These are phyloP conservation scores for Grallaria varia DNA, from an alignment of 2,113 vertebrate species.

Conservation along the genomic window DNA sequence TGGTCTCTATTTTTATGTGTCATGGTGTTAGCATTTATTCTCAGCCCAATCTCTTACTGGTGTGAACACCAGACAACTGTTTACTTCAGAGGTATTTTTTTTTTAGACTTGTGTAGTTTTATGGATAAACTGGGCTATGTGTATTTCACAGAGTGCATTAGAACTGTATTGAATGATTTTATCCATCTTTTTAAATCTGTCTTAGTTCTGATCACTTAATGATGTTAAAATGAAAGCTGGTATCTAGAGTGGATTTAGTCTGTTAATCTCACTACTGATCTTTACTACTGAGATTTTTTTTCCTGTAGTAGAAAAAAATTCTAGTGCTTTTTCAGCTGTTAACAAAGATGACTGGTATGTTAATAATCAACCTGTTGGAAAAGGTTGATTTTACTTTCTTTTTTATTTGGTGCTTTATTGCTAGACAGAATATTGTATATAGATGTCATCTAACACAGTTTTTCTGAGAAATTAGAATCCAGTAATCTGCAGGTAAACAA, in stretches of 20 bases:
- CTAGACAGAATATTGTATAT: background rate
- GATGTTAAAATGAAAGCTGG: constrained; percentile 36
- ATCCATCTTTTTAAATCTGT: background rate
- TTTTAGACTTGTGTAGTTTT: background rate
- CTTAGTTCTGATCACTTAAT: constrained; percentile 37
- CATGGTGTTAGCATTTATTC: background rate
- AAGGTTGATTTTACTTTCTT: background rate
- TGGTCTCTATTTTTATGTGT: background rate
- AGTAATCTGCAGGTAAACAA: background rate
- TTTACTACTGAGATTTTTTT: background rate
- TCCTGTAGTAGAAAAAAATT: background rate
- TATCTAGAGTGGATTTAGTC: constrained; percentile 21
- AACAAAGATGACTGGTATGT: background rate
- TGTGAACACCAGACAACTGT: background rate
- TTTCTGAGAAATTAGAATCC: background rate
- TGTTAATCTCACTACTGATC: constrained; percentile 6
- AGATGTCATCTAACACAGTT: background rate
- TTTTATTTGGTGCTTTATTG: background rate
- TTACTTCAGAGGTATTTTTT: background rate
- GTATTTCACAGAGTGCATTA: background rate
- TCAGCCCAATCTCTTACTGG: background rate
- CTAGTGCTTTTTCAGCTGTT: background rate
- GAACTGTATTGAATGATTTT: background rate
- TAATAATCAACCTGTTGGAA: background rate
- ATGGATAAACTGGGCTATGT: background rate